Base-by-base conservation (phyloP, 2,797 vertebrate species). In the Eutrigla gurnardus region DNA sequence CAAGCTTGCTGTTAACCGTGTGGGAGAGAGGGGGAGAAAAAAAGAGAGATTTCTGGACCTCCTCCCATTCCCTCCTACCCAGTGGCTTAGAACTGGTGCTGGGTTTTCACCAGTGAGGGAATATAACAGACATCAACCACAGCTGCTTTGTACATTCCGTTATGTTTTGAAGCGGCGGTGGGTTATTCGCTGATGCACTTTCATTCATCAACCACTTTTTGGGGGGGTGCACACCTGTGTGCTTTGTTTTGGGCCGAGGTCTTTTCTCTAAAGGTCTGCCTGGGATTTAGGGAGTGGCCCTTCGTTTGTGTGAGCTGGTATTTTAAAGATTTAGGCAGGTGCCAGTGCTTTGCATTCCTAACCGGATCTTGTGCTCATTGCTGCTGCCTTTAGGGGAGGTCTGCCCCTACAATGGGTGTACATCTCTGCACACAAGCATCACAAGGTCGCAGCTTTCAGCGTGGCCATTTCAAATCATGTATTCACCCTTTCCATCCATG, bases 241-340 rank as follows among this genome's bases (percentile, higher is more conserved):
- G 14, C 60, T 39, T 68, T 0, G 3, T 72, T 72, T 67, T 45
- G 17, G 46, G 58, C 17, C 47, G 13, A 66, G 64, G 42, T 42
- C 1, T 62, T 82, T 62, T 33, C 43, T 85, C 62, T 65, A 15
- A 70, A 75, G 55, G 52, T 14, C 70, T 61, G 74, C 12, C 47
- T 74, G 46, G 42, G 73, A 49, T 82, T 83, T 70, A 81, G 78
- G 78, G 80, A 73, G 75, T 80, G 60, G 70, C 25, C 59, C 70
- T 64, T 80, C 85, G 68, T 79, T 70, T 75, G 58, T 47, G 40
- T 47, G 65, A 78, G 40, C 81, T 88, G 80, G 81, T 80, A 76
- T 87, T 91, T 84, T 83, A 78, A 88, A 85, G 88, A 81, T 85
- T 88, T 83, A 89, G 81, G 85, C 90, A 93, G 90, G 92, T 93